phyloP scores from a whole-genome alignment of 2,888 invertebrate species.

The Lasioglossum calceatum region DNA sequence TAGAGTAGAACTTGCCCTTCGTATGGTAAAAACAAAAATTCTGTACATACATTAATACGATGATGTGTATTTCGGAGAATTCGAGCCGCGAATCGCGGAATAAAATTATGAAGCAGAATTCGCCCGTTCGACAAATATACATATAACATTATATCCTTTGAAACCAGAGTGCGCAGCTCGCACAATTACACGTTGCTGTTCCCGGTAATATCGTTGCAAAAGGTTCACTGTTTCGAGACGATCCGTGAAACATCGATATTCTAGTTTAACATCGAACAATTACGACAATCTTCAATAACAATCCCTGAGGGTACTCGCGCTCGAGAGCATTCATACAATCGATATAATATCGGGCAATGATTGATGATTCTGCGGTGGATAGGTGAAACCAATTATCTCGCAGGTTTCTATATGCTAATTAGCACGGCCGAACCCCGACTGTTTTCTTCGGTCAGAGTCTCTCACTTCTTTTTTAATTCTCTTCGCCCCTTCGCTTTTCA shows the following conservation, averaged over 20 bases:
- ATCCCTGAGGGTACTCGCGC: not conserved
- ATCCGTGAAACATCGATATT: not conserved
- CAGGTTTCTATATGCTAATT: not conserved
- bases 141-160: not conserved
- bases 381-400: not conserved
- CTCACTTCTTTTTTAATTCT: not conserved
- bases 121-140: not conserved
- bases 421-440: not conserved
- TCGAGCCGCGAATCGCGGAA: not conserved
- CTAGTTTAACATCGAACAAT: not conserved
- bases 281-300: not conserved
- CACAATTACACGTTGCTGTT: not conserved
- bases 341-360: not conserved
- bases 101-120: not conserved
- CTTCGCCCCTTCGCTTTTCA: not conserved
- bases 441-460: not conserved
- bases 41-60: not conserved
- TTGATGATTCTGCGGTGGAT: not conserved
- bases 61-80: not conserved
- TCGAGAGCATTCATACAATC: not conserved
- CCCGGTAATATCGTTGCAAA: not conserved
- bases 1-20: not conserved
- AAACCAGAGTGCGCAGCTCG: not conserved
- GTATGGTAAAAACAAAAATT: not conserved
- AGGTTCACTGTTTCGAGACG: not conserved